Base-by-base conservation (phyloP, 53 echinoderm and acorn worm species). In the Stichopus horrens region DNA sequence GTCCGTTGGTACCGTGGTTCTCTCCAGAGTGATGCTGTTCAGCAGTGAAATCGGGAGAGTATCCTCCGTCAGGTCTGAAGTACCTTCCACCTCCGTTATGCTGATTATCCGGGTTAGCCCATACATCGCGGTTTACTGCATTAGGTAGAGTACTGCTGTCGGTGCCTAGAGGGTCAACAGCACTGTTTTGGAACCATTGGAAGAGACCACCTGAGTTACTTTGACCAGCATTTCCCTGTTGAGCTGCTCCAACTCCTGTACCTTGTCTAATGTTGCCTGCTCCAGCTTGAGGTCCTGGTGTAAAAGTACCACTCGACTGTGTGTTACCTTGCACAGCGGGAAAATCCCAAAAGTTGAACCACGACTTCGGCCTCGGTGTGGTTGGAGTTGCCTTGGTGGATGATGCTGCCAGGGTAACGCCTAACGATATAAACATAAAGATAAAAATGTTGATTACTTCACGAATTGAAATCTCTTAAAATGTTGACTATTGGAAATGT, bases 121-220 rank as follows among this genome's bases (percentile, higher is more conserved):
- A 83, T 19, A 56, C 58, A 53, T 19, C 79, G 4, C 11, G 4
- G 37, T 75, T 75, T 4, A 58, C 83, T 5, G 58, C 13, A 23
- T 54, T 54, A 8, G 86, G 86, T 13, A 23, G 20, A 5, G 86
- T 86, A 55, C 86, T 86, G 7, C 73, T 73, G 73, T 52, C 86
- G 13, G 52, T 67, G n/a, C 13, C 53, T n/a, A 21, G 54, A 37
- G 83, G 83, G 58, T 83, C 83, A 9, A 83, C 83, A 8, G 83
- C 83, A 60, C 83, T 83, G 83, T 83, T 83, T 57, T 83, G 83
- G 83, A 83, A 83, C 83, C 83, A 83, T 11, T 83, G 20, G 59
- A 83, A 83, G 21, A 56, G 7, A 19, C 83, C 23, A 8, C 23
- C 20, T 13, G 53, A 19, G 63, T 60, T 60, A 13, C 10, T 57